Evolutionary conservation across 2,888 invertebrate species (phyloP), one percentile per base, ranked within the genome.

Genomic region (Polydrusus tereticollis): DNA sequence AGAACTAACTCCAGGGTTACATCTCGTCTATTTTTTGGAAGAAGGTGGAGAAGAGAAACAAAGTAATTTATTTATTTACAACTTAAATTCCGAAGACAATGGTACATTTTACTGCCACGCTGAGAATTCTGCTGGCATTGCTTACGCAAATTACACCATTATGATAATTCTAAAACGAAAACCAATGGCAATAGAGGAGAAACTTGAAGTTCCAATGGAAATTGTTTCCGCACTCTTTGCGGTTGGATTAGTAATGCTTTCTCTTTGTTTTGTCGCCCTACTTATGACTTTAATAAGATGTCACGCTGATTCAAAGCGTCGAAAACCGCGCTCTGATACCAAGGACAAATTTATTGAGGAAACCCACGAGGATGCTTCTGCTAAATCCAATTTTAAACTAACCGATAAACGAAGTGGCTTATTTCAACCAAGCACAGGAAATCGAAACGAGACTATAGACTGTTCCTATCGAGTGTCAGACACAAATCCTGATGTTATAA

Each of bases 21-120:
- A 90, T 78, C 87, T 92, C 80, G 87, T 91, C 77, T 93, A 91
- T 86, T 92, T 89, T 78, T 88, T 91, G 12, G 92, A 92, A 80
- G 91, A 90, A 78, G 91, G 91, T n/a, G 86, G 88, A 0, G 89
- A 90, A 76, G 91, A 93, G 80, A 93, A 93, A 84, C 90, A 89
- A 77, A 93, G 93, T 80, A 93, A 93, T 84, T 87, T 95, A 67
- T 91, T 92, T 80, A 92, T 94, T 79, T 91, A 91, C 81, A 93
- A 93, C 82, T 90, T 93, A 41, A 91, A 91, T 26, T 88, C 88
- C 45, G 93, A 92, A 76, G 93, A 95, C 82, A 94, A 95, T 81
- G 95, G 95, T 2, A 93, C 93, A 12, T 95, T 94, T 83, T 90
- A 92, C 5, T 96, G 96, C 84, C 88, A 92, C 10, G 96, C 96